These are phyloP conservation scores for Rhingia rostrata DNA, from an alignment of 2,888 invertebrate species.

Conservation along the genomic window DNA sequence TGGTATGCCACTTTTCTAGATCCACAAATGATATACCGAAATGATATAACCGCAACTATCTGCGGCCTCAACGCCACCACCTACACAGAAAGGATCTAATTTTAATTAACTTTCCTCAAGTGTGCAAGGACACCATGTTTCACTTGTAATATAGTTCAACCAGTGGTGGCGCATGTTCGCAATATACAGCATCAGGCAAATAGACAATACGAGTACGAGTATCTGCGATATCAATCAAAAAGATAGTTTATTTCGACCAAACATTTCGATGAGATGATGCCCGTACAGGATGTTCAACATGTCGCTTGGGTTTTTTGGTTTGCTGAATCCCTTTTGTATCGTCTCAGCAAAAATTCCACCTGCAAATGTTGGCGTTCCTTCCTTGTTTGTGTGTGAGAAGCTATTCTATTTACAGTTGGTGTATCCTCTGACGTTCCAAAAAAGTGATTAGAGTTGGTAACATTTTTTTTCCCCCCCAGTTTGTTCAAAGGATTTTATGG, in stretches of 20 bases:
- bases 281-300: constrained; percentile 36
- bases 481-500: neutral
- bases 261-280: constrained; percentile 17
- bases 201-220: constrained; percentile 5
- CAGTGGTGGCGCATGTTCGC: constrained; percentile 32
- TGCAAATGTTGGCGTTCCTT: constrained; percentile 26
- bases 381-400: neutral
- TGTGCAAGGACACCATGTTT: neutral
- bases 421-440: neutral
- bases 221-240: constrained; percentile 49
- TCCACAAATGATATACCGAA: constrained; percentile 43
- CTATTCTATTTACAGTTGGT: constrained; percentile 5
- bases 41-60: constrained; percentile 49
- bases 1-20: constrained; percentile 51
- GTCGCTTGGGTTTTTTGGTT: neutral
- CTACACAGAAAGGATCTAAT: constrained; percentile 38
- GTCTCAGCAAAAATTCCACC: constrained; percentile 9
- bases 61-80: neutral
- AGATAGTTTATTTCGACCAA: constrained; percentile 1
- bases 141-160: neutral
- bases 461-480: neutral
- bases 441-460: constrained; percentile 28
- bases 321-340: constrained; percentile 6
- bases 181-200: constrained; percentile 8
- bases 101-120: constrained; percentile 64